phyloP scores from a whole-genome alignment of 2,113 vertebrate genomes.

The Cyphomyrus discorhynchus region DNA sequence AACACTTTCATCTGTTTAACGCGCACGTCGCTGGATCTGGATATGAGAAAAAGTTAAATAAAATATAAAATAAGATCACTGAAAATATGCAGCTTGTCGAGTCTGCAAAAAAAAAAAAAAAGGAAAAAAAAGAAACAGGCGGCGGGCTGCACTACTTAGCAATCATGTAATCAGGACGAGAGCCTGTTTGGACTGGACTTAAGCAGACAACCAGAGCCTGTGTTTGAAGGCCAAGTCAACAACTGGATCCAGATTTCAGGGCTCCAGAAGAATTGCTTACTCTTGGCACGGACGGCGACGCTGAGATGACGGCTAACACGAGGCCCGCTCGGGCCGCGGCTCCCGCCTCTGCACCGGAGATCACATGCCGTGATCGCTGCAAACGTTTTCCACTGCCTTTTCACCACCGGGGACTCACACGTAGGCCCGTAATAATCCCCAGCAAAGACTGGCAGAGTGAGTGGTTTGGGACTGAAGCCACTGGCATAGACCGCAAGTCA shows the following conservation, averaged over 20 bases:
- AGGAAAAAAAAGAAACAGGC: background rate
- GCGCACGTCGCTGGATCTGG: background rate
- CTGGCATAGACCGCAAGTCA: background rate
- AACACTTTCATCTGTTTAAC: background rate
- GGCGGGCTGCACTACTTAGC: background rate
- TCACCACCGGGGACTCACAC: background rate
- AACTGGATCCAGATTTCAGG: constrained; percentile 12
- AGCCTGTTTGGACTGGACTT: constrained; percentile 6
- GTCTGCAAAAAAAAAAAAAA: background rate
- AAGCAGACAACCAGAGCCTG: background rate
- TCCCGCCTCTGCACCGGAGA: background rate
- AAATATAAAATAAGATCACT: constrained; percentile 1
- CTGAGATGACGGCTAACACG: constrained; percentile 4
- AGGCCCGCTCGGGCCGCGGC: background rate
- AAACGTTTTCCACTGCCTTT: background rate
- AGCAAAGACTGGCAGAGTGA: background rate
- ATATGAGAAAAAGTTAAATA: background rate
- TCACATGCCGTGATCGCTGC: background rate
- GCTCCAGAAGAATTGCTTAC: constrained; percentile 10
- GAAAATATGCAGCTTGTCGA: constrained; percentile 1
- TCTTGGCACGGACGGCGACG: background rate
- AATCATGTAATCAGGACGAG: background rate
- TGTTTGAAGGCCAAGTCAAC: constrained; percentile 10
- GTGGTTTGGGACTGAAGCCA: background rate
- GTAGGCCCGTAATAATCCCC: background rate